Conservation (phyloP, 2,888 invertebrate genomes). For the Drosophila koepferae region DNA sequence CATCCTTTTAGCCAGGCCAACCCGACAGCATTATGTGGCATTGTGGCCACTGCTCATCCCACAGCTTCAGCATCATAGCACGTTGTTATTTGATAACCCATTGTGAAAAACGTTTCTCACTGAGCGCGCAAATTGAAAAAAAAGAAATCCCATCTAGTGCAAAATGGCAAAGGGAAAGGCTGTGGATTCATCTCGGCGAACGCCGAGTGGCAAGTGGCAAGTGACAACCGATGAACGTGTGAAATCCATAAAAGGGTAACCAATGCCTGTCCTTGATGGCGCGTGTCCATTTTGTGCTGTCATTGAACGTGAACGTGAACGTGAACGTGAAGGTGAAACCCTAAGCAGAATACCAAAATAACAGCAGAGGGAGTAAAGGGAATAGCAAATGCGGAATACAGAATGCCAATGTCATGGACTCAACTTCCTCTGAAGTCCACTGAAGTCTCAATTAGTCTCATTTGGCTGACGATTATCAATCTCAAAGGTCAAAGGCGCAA, state of each 20-base stretch:
- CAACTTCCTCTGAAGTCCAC: not conserved
- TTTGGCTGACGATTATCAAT: conserved; percentile 47
- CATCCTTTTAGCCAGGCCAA: conserved; percentile 36
- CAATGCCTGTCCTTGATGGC: conserved; percentile 32
- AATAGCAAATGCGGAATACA: conserved; percentile 4
- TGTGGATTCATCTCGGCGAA: conserved; percentile 32
- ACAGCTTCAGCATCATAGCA: conserved; percentile 61
- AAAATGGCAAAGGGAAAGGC: conserved; percentile 60
- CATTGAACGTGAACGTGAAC: conserved; percentile 52
- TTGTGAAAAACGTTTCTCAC: conserved; percentile 71
- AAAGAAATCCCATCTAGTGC: conserved; percentile 54
- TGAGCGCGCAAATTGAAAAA: conserved; percentile 73
- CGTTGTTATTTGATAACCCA: conserved; percentile 81
- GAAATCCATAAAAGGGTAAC: conserved; percentile 61
- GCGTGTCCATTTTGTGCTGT: conserved; percentile 56
- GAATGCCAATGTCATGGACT: conserved; percentile 32
- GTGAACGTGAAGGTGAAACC: conserved; percentile 43
- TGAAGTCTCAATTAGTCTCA: conserved; percentile 54
- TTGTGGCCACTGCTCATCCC: conserved; percentile 19
- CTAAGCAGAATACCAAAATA: conserved; percentile 46
- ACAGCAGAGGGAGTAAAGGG: conserved; percentile 8
- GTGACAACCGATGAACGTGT: conserved; percentile 64
- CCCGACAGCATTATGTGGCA: conserved; percentile 50
- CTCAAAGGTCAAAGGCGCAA: conserved; percentile 45
- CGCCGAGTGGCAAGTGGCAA: conserved; percentile 32